Evolutionary conservation across 1,140 invertebrate species (phyloP), one percentile per base, ranked within the genome.

Genomic region (Scylla paramamosain): DNA sequence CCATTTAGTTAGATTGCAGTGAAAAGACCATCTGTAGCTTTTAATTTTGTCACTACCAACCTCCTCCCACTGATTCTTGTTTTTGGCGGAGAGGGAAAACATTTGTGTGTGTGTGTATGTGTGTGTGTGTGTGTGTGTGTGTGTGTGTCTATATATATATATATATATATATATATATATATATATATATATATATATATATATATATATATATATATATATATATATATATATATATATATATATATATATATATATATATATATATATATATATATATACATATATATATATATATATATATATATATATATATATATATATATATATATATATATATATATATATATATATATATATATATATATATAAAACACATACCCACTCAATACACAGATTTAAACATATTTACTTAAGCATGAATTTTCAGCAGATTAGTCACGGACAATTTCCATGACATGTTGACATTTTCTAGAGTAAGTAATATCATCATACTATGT

Each of bases 231-330:
- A n/a, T 52, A 59, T 29, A 59, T 29, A 67, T 29, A 28, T 52
- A 48, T 29, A 91, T 29, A 91, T 52, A 91, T 52, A 91, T 31
- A 91, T 2, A 45, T 46, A 45, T 46, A 88, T 46, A 88, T 4
- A 88, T n/a, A 88, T 46, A 88, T n/a, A 45, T 46, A 88, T 46
- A 88, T 46, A 45, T n/a, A 88, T n/a, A 88, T 46, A 88, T 46
- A 88, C 25, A 88, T 10, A 39, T n/a, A 88, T 7, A 45, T 46
- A 39, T 59, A 59, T n/a, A 88, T 29, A 67, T 28, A 91, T 52
- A 91, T 52, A 67, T 31, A 91, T 16, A 48, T 52, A 91, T 52
- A 91, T 52, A 48, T 29, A 28, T 52, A 28, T 52, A 91, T 29
- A 91, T 52, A 48, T 52, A 91, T 29, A 91, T 29, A 67, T 29